Evolutionary conservation across 2,888 invertebrate species (phyloP), one percentile per base, ranked within the genome.

Genomic region (Amiota minor): DNA sequence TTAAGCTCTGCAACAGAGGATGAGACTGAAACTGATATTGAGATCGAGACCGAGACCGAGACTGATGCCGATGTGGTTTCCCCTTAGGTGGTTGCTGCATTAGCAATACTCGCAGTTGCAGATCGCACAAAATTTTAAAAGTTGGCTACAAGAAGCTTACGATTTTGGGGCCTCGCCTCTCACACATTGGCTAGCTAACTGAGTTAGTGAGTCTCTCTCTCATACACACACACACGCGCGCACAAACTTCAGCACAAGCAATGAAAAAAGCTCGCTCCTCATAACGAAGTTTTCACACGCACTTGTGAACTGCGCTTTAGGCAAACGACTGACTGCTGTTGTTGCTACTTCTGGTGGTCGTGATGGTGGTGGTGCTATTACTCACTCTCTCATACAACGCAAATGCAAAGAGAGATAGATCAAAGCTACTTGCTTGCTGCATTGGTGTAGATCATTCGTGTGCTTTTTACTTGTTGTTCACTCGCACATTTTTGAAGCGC

Each of bases 251-350:
- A 65, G 67, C 74, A 62, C 50, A 18, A 12, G 20, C 56, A 49
- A 72, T 35, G 4, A 35, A 6, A 47, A 56, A 70, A 59, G 59
- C 59, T 59, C 59, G 59, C 59, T 59, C 59, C 59, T 53, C 70
- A 73, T 73, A 72, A 71, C 70, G 72, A 78, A 79, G 76, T 73
- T 59, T 59, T 59, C 59, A 59, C 59, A 59, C 59, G 59, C 59
- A 59, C 20, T 77, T 71, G 59, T 73, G 77, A 75, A 56, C 70
- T 50, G 65, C 56, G 76, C 72, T 75, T 72, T 72, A 71, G 46
- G 71, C 46, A 11, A 67, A 69, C 11, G 72, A 56, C 70, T n/a
- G 45, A 11, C 47, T 10, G 9, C 50, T 59, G 46, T 68, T 20
- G 62, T 70, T 18, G 59, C 69, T 18, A 69, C 72, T 59, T 71